phyloP scores from a whole-genome alignment of 2,113 vertebrate species.

The Apodemus speciosus region DNA sequence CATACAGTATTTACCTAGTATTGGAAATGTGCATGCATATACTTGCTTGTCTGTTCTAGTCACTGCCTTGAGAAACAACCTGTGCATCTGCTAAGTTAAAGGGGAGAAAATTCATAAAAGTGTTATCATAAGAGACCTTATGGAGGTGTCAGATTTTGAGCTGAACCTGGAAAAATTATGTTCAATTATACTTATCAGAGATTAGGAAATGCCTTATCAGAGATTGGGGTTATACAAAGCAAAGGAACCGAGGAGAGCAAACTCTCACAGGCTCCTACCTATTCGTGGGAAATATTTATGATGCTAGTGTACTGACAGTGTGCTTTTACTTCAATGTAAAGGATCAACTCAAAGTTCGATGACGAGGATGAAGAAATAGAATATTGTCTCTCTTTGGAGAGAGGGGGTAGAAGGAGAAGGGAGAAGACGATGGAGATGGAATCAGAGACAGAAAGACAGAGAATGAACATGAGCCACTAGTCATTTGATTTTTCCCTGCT shows the following conservation, averaged over 20 bases:
- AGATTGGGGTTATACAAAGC: background rate
- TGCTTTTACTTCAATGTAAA: background rate
- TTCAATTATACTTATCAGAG: background rate
- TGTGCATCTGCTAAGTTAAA: constrained; percentile 9
- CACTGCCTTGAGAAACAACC: constrained; percentile 14
- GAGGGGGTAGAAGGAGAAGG: background rate
- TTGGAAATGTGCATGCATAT: background rate
- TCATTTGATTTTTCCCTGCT: background rate
- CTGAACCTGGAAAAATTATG: constrained; percentile 26
- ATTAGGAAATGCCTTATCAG: background rate
- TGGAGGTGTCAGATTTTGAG: constrained; percentile 30
- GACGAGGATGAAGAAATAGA: background rate
- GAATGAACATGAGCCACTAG: background rate
- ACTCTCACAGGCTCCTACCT: background rate
- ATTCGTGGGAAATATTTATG: background rate
- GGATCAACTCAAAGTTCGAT: background rate
- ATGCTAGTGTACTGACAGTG: background rate
- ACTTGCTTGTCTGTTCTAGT: constrained; percentile 39
- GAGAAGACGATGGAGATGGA: background rate
- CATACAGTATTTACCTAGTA: background rate
- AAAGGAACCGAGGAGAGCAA: background rate
- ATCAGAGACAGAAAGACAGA: background rate
- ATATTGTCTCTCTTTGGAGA: background rate
- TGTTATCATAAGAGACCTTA: background rate
- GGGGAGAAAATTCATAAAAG: background rate